Evolutionary conservation across 1,140 invertebrate species (phyloP), one percentile per base, ranked within the genome.

Genomic region (Xylocopa sonorina): DNA sequence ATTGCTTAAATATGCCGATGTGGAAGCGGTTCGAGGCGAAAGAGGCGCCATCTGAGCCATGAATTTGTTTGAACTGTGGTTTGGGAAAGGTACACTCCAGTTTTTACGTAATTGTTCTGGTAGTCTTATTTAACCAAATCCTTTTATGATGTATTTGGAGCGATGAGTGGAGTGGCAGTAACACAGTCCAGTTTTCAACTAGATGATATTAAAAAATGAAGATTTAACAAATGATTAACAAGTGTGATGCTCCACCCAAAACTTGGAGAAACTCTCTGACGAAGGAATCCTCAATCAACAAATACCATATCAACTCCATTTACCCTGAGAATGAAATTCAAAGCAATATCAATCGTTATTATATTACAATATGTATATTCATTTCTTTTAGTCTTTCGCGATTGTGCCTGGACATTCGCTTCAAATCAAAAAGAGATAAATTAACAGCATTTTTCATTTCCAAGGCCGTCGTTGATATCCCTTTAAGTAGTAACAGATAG

Each of bases 1-100:
- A 92, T 92, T 92, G 91, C 89, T 91, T 89, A 92, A 92, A 92
- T 91, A 91, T 84, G 85, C 89, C 87, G 85, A 90, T 83, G 78
- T 88, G 88, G 87, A 88, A 88, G 87, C 89, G 88, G 87, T 87
- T 87, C 24, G 16, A 27, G 69, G 78, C 21, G 88, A 86, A 89
- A 77, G 87, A 84, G 89, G 87, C 88, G 88, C 88, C 88, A 81
- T 85, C 69, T 88, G 83, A 85, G 88, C 89, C 91, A 78, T 85
- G 88, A 88, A 89, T 91, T 86, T 90, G 84, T 91, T 92, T 91
- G 85, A 84, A 86, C 81, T 88, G 83, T 77, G 84, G 79, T 83
- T 91, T 92, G 91, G 90, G 91, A 92, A 92, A 91, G 87, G 84
- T 78, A 92, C 92, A 92, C 77, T 53, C 6, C 1, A 38, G 21